phyloP scores from a whole-genome alignment of 2,113 vertebrate genomes.

The Chionodraco myersi region DNA sequence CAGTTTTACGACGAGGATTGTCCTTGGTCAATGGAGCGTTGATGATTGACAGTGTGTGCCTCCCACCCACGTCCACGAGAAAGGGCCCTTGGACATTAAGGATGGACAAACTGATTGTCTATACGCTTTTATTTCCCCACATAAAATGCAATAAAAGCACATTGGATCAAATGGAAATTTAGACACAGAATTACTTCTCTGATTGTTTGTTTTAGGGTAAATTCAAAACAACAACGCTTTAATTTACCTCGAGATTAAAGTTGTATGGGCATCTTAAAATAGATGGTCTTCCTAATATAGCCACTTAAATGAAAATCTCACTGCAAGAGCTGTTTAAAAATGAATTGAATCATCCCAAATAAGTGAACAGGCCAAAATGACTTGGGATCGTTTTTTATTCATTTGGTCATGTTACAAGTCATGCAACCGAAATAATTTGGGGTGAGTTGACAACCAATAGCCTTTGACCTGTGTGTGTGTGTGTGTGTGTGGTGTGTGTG shows the following conservation, averaged over 20 bases:
- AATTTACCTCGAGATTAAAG: neutral
- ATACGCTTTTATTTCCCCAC: constrained; percentile 35
- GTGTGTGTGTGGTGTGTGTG: constrained; percentile 17
- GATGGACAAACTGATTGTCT: constrained; percentile 54
- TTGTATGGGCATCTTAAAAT: neutral
- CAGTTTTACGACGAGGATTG: constrained; percentile 84
- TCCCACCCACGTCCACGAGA: constrained; percentile 78
- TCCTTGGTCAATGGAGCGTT: constrained; percentile 82
- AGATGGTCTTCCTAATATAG: neutral
- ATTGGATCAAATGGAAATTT: constrained; percentile 10
- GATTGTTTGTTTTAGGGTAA: neutral
- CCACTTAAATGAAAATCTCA: neutral
- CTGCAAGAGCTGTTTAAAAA: neutral
- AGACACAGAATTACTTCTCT: constrained; percentile 3
- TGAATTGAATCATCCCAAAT: neutral
- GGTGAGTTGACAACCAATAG: constrained; percentile 11
- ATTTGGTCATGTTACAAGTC: constrained; percentile 2
- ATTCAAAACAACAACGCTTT: neutral
- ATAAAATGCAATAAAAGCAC: constrained; percentile 29
- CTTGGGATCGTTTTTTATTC: neutral
- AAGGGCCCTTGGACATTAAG: constrained; percentile 73
- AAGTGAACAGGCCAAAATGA: neutral
- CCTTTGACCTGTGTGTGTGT: constrained; percentile 49
- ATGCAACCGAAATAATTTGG: constrained; percentile 22
- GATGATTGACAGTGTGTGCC: constrained; percentile 81